Percentiles rank a stretch among this genome's conserved stretches.
phyloP scores from a whole-genome alignment of 53 echinoderm and acorn worm genomes.

The Luidia sarsii region DNA sequence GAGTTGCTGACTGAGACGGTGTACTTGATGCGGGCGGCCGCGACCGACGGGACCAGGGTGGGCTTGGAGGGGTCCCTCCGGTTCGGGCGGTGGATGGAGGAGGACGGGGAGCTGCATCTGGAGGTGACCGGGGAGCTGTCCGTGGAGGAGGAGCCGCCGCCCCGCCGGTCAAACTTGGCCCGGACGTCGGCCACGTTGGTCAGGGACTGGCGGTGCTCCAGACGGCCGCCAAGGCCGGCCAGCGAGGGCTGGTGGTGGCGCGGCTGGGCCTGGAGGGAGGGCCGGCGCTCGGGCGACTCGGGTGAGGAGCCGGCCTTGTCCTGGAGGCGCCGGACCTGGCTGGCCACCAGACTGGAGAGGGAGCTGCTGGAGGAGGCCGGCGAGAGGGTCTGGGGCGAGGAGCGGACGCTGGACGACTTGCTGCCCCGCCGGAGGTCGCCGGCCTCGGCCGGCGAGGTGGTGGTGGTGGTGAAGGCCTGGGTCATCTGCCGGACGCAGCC shows the following conservation, averaged over 20 bases:
- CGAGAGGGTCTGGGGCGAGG: conserved; percentile 85
- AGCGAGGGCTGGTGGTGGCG: conserved; percentile 47
- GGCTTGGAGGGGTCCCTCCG: conserved; percentile 40
- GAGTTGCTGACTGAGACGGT: conserved; percentile 57
- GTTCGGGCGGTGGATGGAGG: neutral
- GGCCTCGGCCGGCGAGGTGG: conserved; percentile 26
- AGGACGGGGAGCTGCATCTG: conserved; percentile 11
- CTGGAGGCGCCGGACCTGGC: conserved; percentile 76
- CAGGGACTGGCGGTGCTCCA: conserved; percentile 75
- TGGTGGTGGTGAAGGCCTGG: conserved; percentile 75
- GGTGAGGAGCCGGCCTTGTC: conserved; percentile 51
- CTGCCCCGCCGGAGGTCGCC: conserved; percentile 57
- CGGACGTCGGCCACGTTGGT: conserved; percentile 76
- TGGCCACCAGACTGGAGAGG: conserved; percentile 71
- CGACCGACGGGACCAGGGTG: conserved; percentile 19
- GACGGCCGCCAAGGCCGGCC: conserved; percentile 32
- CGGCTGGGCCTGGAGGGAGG: conserved; percentile 22
- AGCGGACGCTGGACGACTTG: conserved; percentile 64
- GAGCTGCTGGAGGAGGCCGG: conserved; percentile 95
- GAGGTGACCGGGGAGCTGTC: conserved; percentile 24
- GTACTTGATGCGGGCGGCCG: conserved; percentile 57
- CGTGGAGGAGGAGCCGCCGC: conserved; percentile 4
- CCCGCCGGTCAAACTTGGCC: conserved; percentile 77
- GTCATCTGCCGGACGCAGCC: conserved; percentile 91
- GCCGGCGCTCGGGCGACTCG: conserved; percentile 23